These are phyloP conservation scores for Mechanitis messenoides DNA, from an alignment of 2,888 invertebrate species.

Conservation along the genomic window DNA sequence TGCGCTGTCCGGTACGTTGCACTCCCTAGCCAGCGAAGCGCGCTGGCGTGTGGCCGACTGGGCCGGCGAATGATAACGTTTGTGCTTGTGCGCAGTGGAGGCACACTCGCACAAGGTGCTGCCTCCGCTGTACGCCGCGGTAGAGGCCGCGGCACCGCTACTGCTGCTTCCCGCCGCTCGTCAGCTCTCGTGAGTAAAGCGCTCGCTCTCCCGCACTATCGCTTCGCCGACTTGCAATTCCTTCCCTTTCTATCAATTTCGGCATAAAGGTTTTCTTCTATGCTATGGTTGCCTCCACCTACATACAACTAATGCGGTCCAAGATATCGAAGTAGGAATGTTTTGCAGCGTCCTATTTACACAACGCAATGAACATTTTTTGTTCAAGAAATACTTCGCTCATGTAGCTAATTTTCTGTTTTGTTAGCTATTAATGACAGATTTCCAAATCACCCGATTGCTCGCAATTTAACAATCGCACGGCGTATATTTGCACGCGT, in stretches of 20 bases:
- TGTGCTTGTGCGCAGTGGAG: constrained; percentile 60
- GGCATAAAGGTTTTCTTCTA: neutral
- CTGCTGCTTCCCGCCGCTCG: constrained; percentile 52
- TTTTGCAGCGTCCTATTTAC: too few species aligned
- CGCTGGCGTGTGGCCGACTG: constrained; percentile 12
- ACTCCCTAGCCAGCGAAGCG: constrained; percentile 16
- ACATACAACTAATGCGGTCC: too few species aligned
- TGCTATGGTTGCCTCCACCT: neutral
- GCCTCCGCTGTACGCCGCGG: constrained; percentile 69
- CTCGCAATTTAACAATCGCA: constrained; percentile 17
- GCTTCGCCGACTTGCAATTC: constrained; percentile 12
- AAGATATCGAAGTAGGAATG: too few species aligned
- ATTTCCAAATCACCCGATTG: constrained; percentile 1
- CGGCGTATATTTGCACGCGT: constrained; percentile 38
- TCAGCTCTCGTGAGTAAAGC: constrained; percentile 55
- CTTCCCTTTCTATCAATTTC: constrained; percentile 2
- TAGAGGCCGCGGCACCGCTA: constrained; percentile 52
- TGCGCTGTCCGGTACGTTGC: constrained; percentile 55
- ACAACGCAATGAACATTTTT: too few species aligned
- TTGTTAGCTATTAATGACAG: too few species aligned
- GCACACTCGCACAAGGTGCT: constrained; percentile 62
- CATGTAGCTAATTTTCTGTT: too few species aligned
- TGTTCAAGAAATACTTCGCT: too few species aligned
- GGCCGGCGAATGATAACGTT: constrained; percentile 34
- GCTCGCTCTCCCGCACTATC: constrained; percentile 23